Evolutionary conservation across 2,888 invertebrate species (phyloP).

Genomic region (Steinernema scapterisci): DNA sequence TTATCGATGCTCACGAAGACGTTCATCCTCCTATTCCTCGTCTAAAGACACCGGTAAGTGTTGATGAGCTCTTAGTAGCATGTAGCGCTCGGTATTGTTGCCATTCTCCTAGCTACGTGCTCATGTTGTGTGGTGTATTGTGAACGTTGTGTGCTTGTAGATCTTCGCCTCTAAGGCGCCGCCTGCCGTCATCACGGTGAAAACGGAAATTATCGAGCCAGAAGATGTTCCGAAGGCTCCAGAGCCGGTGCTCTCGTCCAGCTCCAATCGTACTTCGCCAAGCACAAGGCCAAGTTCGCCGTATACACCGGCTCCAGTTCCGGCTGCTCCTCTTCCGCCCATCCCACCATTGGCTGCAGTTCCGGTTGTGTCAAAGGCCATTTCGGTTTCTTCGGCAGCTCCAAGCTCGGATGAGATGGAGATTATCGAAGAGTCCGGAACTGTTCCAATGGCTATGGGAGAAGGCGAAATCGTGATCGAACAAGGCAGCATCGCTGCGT

Average conservation of each 20-base stretch:
- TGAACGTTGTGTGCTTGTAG: conserved; percentile 17
- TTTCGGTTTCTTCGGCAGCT: background rate
- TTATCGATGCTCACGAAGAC: background rate
- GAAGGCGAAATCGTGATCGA: conserved; percentile 1
- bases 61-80: background rate
- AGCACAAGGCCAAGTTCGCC: background rate
- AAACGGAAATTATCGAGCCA: background rate
- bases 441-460: background rate
- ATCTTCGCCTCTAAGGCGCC: background rate
- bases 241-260: background rate
- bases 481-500: background rate
- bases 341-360: background rate
- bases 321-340: too few relatives aligned
- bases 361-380: background rate
- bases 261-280: background rate
- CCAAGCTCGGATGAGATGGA: too few relatives aligned
- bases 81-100: conserved; percentile 6
- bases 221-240: background rate
- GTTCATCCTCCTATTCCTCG: background rate
- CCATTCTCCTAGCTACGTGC: background rate
- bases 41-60: background rate
- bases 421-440: conserved; percentile 6
- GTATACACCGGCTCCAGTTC: background rate
- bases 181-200: background rate
- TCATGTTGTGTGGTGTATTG: conserved; percentile 7